These are phyloP conservation scores for Argya squamiceps DNA, from an alignment of 2,797 vertebrate genomes.

Conservation along the genomic window DNA sequence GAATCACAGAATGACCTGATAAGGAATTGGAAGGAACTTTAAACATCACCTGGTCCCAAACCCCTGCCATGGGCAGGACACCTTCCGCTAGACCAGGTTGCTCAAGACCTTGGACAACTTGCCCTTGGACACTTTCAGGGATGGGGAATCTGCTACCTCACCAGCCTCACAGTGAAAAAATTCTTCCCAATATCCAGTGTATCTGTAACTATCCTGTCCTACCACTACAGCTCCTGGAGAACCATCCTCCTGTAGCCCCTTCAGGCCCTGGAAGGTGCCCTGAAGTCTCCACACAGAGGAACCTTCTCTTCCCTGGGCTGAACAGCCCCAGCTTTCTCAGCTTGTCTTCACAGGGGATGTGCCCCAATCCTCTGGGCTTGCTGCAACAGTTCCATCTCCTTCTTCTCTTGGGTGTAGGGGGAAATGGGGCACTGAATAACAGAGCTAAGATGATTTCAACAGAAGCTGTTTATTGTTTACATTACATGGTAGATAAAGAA, in stretches of 20 bases:
- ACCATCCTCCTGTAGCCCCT: accelerated
- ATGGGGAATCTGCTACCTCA: background rate
- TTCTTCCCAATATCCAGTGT: no score
- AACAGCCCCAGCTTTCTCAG: background rate
- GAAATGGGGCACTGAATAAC: no score
- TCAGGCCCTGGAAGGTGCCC: accelerated
- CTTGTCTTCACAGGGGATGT: accelerated
- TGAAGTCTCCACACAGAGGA: background rate
- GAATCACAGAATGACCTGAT: background rate
- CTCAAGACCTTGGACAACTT: background rate
- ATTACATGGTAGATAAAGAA: no score
- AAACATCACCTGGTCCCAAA: background rate
- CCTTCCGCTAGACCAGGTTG: background rate
- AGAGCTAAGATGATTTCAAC: no score
- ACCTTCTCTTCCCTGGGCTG: background rate
- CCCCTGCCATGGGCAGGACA: background rate
- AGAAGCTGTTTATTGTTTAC: no score
- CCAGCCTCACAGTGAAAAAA: background rate
- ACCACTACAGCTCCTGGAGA: accelerated
- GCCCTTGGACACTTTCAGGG: background rate
- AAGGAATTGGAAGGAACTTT: background rate
- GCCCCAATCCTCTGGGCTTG: background rate
- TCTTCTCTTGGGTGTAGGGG: background rate
- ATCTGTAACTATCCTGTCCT: background rate
- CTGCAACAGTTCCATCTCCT: background rate